Base-by-base conservation (phyloP, 30 jellyfish, hydroid and myxozoan species). In the Mastigias papua region DNA sequence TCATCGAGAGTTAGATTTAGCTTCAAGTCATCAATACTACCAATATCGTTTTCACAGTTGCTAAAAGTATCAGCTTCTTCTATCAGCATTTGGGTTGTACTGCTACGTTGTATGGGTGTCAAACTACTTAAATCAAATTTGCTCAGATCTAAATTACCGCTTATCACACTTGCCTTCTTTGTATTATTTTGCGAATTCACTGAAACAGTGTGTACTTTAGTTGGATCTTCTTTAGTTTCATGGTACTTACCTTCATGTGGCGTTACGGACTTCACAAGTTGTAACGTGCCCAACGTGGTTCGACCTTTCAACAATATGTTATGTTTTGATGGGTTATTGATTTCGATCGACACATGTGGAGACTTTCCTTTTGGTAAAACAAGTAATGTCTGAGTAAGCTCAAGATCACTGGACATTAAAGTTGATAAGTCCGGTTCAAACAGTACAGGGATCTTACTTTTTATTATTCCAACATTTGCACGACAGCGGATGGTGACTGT, bases 21-120 rank as follows among this genome's bases (percentile, higher is more conserved):
- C 20, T 26, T 34, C 35, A 80, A 35, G 31, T 64, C 67, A 34
- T 58, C 90, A 31, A 80, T 31, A 54, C 82, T 60, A 26, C 90
- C 90, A 25, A 80, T 54, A 64, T 80, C 90, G 31, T 25, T 1
- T 2, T 80, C 90, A 62, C 22, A 25, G 51, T 54, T 2, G 8
- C 61, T 19, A 34, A 69, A 69, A 29, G 81, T 29, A 13, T 69
- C 81, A 0, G 81, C 67, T 29, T 69, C 61, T 69, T 31, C 61
- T 7, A 69, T 1, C 25, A 69, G 25, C 81, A 35, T 73, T 17
- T 73, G 35, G 0, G 35, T 49, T 73, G 86, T n/a, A 42, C 69
- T 32, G 51, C 49, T 73, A 35, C 73, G 33, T 32, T 46, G 86
- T 46, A 27, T 22, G 26, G 34, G 84, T 25, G 34, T 72, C 50